Conservation (phyloP, 2,888 invertebrate genomes). For the Siphlonurus alternatus region DNA sequence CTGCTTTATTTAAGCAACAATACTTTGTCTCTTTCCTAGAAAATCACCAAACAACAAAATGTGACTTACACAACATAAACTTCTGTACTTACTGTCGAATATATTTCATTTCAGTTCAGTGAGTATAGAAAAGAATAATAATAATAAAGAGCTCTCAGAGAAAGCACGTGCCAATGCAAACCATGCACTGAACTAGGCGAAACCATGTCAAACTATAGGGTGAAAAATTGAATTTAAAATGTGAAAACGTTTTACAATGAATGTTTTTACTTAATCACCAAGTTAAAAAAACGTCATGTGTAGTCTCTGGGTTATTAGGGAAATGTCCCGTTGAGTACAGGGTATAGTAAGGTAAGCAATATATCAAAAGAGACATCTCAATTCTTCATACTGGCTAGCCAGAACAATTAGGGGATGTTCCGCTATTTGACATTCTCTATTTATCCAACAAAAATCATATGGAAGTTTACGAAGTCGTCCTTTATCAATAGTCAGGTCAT, state of each 20-base stretch:
- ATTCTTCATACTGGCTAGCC: not conserved
- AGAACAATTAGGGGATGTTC: not conserved
- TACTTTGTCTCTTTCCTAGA: no score
- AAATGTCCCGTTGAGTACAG: not conserved
- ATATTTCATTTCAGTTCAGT: no score
- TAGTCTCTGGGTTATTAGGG: not conserved
- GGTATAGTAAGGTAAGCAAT: not conserved
- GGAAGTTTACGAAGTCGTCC: not conserved
- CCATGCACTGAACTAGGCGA: not conserved
- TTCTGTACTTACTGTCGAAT: no score
- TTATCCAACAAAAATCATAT: not conserved
- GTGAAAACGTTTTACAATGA: not conserved
- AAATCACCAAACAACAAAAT: no score
- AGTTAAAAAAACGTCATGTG: not conserved
- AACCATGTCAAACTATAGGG: slow-evolving; percentile 2
- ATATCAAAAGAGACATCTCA: not conserved
- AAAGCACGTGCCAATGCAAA: not conserved
- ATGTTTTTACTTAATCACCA: not conserved
- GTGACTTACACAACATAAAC: no score
- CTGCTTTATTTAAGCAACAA: no score
- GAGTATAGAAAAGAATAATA: not conserved
- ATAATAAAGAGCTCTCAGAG: not conserved
- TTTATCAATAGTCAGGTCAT: no score
- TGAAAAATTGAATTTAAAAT: not conserved
- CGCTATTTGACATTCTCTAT: not conserved